Evolutionary conservation across 2,888 invertebrate genomes (phyloP).

Genomic region (Pocota personata): DNA sequence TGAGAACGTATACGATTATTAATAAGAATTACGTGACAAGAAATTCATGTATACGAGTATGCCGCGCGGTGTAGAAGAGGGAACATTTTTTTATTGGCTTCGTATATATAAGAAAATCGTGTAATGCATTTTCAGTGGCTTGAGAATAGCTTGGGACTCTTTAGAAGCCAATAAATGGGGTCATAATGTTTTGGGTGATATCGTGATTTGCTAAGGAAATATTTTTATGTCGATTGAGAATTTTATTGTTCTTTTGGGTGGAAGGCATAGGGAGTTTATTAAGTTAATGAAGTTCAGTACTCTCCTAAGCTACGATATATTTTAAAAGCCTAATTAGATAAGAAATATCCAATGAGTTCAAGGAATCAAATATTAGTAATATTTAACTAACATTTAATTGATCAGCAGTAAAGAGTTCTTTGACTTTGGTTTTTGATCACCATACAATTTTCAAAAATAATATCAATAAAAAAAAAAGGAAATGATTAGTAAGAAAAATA

Average conservation of each 20-base stretch:
- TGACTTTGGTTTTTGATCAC: too few species aligned
- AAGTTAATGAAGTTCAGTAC: too few species aligned
- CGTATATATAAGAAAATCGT: conserved; percentile 30
- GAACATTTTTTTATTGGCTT: conserved; percentile 1
- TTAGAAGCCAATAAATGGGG: conserved; percentile 60
- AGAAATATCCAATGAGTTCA: too few species aligned
- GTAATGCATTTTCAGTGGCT: conserved; percentile 59
- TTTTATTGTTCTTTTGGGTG: background rate
- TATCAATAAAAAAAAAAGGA: too few species aligned
- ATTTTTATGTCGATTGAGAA: conserved; percentile 5
- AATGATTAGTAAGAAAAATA: too few species aligned
- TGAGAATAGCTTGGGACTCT: conserved; percentile 2
- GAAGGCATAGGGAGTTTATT: too few species aligned
- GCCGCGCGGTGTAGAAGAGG: background rate
- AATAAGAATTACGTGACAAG: conserved; percentile 73
- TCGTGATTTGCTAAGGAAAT: conserved; percentile 35
- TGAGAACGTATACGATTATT: conserved; percentile 66
- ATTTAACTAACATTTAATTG: too few species aligned
- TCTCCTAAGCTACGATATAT: too few species aligned
- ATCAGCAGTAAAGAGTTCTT: too few species aligned
- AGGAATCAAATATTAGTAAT: too few species aligned
- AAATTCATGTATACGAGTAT: conserved; percentile 54
- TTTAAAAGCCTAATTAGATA: too few species aligned
- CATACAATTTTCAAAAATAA: too few species aligned
- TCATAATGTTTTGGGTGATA: conserved; percentile 42